A percentile compares a stretch with the other conserved stretches of the same genome.
These are phyloP conservation scores for Chloromyia formosa DNA, from an alignment of 2,888 invertebrate genomes.

Conservation along the genomic window DNA sequence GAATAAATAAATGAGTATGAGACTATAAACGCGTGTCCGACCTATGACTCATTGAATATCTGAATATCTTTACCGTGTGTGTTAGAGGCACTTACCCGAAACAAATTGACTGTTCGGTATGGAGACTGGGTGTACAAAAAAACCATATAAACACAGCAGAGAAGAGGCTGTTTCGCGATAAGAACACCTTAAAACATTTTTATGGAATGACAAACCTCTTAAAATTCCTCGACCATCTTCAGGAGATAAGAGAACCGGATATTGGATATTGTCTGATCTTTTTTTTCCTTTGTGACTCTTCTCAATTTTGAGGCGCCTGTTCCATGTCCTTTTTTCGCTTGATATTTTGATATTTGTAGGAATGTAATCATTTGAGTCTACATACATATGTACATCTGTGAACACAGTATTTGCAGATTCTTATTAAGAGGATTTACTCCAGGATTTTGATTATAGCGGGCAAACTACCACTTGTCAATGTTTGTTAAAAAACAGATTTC, in stretches of 20 bases:
- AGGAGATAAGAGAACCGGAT: conserved; percentile 47
- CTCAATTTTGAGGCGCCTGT: conserved; percentile 29
- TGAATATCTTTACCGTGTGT: neutral
- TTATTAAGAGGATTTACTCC: too few relatives aligned
- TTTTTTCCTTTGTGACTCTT: conserved; percentile 24
- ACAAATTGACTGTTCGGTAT: neutral
- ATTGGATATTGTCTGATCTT: conserved; percentile 9
- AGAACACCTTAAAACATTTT: conserved; percentile 37
- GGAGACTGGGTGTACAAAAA: neutral
- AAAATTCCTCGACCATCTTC: conserved; percentile 46
- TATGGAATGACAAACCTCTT: conserved; percentile 47
- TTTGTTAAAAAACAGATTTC: too few relatives aligned
- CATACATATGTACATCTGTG: neutral
- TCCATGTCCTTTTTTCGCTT: conserved; percentile 9
- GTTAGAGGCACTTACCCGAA: neutral
- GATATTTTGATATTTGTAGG: too few relatives aligned
- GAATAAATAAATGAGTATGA: conserved; percentile 24
- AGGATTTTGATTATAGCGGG: too few relatives aligned
- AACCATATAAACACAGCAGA: neutral
- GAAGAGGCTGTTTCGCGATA: conserved; percentile 29
- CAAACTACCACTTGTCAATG: too few relatives aligned
- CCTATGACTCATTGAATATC: conserved; percentile 24
- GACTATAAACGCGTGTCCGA: neutral
- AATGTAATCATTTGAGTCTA: too few relatives aligned
- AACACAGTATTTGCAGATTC: too few relatives aligned